These are phyloP conservation scores for Dicrostonyx torquatus DNA, from an alignment of 2,797 vertebrate species.

Conservation along the genomic window DNA sequence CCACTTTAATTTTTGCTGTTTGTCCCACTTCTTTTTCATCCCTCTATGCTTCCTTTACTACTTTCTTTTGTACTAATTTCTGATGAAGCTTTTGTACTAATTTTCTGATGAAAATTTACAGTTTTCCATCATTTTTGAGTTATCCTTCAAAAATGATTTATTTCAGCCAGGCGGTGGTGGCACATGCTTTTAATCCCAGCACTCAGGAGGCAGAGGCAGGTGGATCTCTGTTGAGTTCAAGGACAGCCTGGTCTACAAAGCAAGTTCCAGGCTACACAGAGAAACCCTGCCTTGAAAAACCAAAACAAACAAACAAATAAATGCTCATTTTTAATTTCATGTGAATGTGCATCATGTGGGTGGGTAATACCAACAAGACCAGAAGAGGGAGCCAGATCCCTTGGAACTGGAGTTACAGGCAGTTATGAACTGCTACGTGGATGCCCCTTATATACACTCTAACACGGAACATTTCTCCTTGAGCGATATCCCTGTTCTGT, in stretches of 20 bases:
- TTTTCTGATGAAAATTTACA: slow-evolving; percentile 32
- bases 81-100: background rate
- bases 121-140: background rate
- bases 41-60: background rate
- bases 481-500: background rate
- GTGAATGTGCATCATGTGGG: background rate
- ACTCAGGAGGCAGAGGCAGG: background rate
- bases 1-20: slow-evolving; percentile 2
- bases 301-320: background rate
- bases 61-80: slow-evolving; percentile 21
- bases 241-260: background rate
- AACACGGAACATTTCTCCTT: background rate
- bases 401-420: background rate
- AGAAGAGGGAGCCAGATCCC: background rate
- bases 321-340: background rate
- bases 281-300: background rate
- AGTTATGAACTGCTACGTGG: background rate
- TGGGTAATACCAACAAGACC: background rate
- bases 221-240: background rate
- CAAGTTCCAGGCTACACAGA: background rate
- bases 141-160: background rate
- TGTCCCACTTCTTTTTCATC: background rate
- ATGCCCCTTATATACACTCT: background rate
- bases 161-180: background rate
- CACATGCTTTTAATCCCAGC: background rate